Conservation (phyloP, 2,888 invertebrate species). For the Asteroscopus sphinx region DNA sequence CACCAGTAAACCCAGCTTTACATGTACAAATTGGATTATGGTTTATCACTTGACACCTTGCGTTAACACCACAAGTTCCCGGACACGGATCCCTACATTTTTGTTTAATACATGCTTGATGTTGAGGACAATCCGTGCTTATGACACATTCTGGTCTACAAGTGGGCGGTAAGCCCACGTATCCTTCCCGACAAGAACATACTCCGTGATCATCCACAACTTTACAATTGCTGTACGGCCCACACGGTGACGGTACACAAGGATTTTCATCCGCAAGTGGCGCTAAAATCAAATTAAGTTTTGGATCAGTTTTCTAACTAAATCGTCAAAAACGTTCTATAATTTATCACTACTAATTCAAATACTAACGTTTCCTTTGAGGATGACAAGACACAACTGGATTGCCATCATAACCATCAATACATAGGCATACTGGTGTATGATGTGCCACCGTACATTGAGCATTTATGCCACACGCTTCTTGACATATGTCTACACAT, state of each 20-base stretch:
- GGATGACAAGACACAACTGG: constrained; percentile 91
- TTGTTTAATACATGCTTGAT: constrained; percentile 92
- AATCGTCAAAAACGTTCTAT: not conserved
- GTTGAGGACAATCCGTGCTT: constrained; percentile 93
- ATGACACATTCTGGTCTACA: constrained; percentile 94
- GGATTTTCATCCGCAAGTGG: constrained; percentile 89
- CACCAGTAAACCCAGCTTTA: constrained; percentile 93
- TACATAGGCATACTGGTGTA: constrained; percentile 94
- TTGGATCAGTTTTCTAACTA: not conserved
- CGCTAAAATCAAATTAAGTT: constrained; percentile 71
- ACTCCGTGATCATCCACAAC: constrained; percentile 93
- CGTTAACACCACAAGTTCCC: constrained; percentile 93
- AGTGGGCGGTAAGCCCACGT: constrained; percentile 93
- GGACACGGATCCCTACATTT: constrained; percentile 94
- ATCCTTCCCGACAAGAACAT: constrained; percentile 94
- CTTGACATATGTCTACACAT: constrained; percentile 95
- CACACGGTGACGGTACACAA: constrained; percentile 94
- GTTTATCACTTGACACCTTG: constrained; percentile 93
- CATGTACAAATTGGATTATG: constrained; percentile 95
- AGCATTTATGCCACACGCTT: constrained; percentile 94
- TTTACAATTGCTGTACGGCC: constrained; percentile 94
- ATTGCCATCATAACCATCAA: constrained; percentile 94
- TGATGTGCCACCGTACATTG: constrained; percentile 95
- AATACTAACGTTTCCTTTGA: constrained; percentile 81
- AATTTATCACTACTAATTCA: constrained; percentile 7